phyloP scores from a whole-genome alignment of 2,888 invertebrate genomes.

The Coelinius sp. region DNA sequence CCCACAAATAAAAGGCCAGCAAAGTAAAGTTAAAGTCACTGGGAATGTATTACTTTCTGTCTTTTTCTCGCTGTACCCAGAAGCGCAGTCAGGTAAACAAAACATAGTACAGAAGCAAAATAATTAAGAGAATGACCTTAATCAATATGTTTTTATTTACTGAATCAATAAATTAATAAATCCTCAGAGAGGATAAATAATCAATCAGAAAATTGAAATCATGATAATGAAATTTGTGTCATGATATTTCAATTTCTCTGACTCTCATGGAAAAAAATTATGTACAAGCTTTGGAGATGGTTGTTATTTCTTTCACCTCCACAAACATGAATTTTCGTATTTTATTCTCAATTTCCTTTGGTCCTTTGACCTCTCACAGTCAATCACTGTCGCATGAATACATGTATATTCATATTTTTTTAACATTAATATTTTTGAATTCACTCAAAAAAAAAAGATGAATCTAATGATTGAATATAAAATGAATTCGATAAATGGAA shows the following conservation, averaged over 20 bases:
- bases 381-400: constrained; percentile 46
- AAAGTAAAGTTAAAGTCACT: constrained; percentile 44
- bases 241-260: constrained; percentile 3
- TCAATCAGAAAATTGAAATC: constrained; percentile 41
- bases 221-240: neutral
- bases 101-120: constrained; percentile 36
- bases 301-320: constrained; percentile 34
- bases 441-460: neutral
- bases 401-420: constrained; percentile 20
- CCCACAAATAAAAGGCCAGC: constrained; percentile 9
- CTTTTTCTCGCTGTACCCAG: constrained; percentile 68
- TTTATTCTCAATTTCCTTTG: neutral
- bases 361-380: constrained; percentile 12
- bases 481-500: neutral
- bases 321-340: constrained; percentile 25
- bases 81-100: constrained; percentile 69
- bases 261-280: constrained; percentile 2
- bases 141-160: constrained; percentile 38
- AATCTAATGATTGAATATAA: neutral
- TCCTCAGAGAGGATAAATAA: constrained; percentile 32
- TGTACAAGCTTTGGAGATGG: neutral
- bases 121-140: constrained; percentile 43
- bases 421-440: constrained; percentile 26
- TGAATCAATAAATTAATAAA: constrained; percentile 24
- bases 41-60: constrained; percentile 61